Base-by-base conservation (phyloP, 2,113 vertebrate genomes). In the Cromileptes altivelis region DNA sequence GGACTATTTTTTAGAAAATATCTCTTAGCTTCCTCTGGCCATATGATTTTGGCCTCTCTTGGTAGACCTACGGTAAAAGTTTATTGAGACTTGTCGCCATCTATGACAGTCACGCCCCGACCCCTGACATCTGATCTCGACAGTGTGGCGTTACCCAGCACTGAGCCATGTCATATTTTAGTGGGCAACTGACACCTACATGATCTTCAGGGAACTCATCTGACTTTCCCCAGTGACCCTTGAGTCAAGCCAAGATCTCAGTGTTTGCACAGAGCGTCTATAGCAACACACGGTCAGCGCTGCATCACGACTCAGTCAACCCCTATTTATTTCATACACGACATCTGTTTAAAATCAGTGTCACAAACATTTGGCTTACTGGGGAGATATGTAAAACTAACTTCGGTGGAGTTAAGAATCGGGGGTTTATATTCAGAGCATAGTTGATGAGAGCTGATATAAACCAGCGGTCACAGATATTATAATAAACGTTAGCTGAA, bases 271-370 rank as follows among this genome's bases (percentile, higher is more conserved):
- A 5, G 7, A 30, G 78, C 84, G 73, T 81, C 89, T 68, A 91
- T 91, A 53, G 91, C 88, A 92, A 93, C 88, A 25, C 67, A 80
- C 75, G 84, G 72, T 75, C 74, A 82, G 76, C 21, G 9, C 83
- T 80, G 55, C 75, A 82, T 84, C 83, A 85, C 19, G 21, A 53
- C 80, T 70, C 55, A 21, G 83, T 88, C 78, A 64, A 50, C 45
- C 27, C 69, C 55, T 79, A 80, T 89, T 91, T 67, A 81, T 89
- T 89, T 83, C 81, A 76, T 68, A 49, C 69, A 73, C 23, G 30
- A 75, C 23, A 25, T 52, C 90, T 92, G 92, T 72, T 93, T 91
- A 85, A 80, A 82, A 88, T 94, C 89, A 84, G 17, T 49, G 81
- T 85, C 88, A 76, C 68, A 86, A 45, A 67, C 60, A 57, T 83